These are phyloP conservation scores for Struthidea cinerea DNA, from an alignment of 2,113 vertebrate genomes.

Conservation along the genomic window DNA sequence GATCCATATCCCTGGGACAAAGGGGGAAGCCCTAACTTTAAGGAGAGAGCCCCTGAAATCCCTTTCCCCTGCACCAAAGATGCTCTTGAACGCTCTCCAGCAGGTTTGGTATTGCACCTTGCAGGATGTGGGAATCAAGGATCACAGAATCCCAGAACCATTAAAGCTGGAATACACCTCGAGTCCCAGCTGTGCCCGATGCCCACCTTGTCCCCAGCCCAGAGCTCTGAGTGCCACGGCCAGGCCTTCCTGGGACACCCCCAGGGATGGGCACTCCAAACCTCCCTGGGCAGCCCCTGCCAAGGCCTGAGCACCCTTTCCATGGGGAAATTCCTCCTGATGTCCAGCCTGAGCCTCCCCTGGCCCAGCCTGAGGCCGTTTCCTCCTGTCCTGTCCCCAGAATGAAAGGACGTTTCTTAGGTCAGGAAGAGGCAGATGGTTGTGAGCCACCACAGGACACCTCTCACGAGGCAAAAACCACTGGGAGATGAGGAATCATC, in stretches of 20 bases:
- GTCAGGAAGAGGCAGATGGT: neutral
- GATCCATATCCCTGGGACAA: neutral
- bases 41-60: neutral
- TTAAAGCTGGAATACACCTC: neutral
- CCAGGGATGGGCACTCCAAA: neutral
- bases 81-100: neutral
- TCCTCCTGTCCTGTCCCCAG: accelerated
- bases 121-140: neutral
- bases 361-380: neutral
- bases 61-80: neutral
- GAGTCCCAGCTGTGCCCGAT: accelerated
- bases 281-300: neutral
- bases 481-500: neutral
- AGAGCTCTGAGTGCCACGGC: accelerated
- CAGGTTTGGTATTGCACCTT: neutral
- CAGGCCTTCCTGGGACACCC: neutral
- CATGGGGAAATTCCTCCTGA: accelerated
- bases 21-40: neutral
- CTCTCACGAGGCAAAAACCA: neutral
- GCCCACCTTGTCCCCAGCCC: neutral
- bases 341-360: neutral
- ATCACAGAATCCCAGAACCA: neutral
- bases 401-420: neutral
- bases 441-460: neutral
- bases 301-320: neutral